Percentiles rank a stretch among this genome's conserved stretches.
phyloP scores from a whole-genome alignment of 35 echinoderm and acorn worm species.

The Amphiura filiformis region DNA sequence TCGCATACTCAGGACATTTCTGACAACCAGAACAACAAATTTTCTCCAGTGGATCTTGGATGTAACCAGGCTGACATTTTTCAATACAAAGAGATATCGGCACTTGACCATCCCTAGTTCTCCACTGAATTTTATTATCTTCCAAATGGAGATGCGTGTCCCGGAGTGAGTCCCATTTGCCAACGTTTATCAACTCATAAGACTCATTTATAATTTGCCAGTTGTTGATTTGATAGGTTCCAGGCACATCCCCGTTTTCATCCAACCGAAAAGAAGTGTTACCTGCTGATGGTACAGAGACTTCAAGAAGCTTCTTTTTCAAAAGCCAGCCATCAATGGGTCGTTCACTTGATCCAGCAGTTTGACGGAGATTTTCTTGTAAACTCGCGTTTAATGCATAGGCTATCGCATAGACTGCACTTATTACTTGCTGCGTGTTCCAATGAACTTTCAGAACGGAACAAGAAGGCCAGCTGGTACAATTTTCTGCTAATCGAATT shows the following conservation, averaged over 20 bases:
- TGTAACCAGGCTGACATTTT: not conserved
- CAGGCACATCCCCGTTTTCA: slow-evolving; percentile 20
- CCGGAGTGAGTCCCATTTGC: not conserved
- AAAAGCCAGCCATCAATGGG: not conserved
- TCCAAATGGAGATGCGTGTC: not conserved
- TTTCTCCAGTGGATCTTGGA: not conserved
- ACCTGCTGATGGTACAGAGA: not conserved
- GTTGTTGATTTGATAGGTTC: slow-evolving; percentile 24
- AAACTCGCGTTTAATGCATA: slow-evolving; percentile 2
- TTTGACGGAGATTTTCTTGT: not conserved
- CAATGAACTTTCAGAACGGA: not conserved
- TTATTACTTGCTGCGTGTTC: slow-evolving; percentile 3
- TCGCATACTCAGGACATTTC: not conserved
- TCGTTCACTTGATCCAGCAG: not conserved
- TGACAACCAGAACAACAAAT: slow-evolving; percentile 23
- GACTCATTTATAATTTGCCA: not conserved
- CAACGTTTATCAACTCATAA: not conserved
- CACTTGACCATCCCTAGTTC: not conserved
- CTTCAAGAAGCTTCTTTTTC: not conserved
- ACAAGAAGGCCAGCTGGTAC: no score
- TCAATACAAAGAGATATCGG: not conserved
- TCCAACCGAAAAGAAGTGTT: slow-evolving; percentile 17
- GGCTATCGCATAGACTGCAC: slow-evolving; percentile 19
- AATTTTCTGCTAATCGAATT: no score
- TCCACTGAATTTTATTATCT: not conserved